Evolutionary conservation across 1,140 invertebrate genomes (phyloP).

Genomic region (Leptopilina boulardi): DNA sequence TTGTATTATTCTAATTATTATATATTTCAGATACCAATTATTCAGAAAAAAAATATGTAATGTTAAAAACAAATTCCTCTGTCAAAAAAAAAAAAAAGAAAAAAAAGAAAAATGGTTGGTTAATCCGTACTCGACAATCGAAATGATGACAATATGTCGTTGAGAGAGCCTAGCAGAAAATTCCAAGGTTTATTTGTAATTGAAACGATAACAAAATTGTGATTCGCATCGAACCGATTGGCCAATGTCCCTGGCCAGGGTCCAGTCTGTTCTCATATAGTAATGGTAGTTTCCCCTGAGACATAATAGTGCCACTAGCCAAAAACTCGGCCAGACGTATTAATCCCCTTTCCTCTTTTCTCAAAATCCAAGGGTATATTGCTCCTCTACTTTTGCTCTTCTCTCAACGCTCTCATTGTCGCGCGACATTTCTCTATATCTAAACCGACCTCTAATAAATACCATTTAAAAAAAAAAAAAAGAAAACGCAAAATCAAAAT

Average conservation of each 20-base stretch:
- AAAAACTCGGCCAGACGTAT: slow-evolving; percentile 66
- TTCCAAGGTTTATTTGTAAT: slow-evolving; percentile 45
- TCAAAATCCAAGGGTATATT: slow-evolving; percentile 17
- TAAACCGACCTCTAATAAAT: neutral
- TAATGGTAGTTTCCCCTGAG: slow-evolving; percentile 38
- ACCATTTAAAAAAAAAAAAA: neutral
- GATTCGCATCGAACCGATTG: slow-evolving; percentile 61
- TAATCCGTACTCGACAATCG: neutral
- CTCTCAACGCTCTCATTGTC: neutral
- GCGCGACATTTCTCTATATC: neutral
- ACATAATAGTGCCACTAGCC: slow-evolving; percentile 57
- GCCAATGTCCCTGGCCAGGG: slow-evolving; percentile 61
- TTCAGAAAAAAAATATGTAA: neutral
- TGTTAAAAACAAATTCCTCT: neutral
- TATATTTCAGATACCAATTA: neutral
- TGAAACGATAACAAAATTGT: slow-evolving; percentile 61
- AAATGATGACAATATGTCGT: neutral
- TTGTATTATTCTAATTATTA: too few species aligned
- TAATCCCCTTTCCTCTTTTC: slow-evolving; percentile 52
- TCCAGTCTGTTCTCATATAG: slow-evolving; percentile 57
- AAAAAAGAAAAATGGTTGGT: neutral
- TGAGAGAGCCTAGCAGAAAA: slow-evolving; percentile 31
- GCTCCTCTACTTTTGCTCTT: neutral
- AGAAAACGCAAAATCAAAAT: too few species aligned
- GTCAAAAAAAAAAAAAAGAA: neutral